Base-by-base conservation (phyloP, 2,797 vertebrate genomes). In the Enteromius fasciolatus region DNA sequence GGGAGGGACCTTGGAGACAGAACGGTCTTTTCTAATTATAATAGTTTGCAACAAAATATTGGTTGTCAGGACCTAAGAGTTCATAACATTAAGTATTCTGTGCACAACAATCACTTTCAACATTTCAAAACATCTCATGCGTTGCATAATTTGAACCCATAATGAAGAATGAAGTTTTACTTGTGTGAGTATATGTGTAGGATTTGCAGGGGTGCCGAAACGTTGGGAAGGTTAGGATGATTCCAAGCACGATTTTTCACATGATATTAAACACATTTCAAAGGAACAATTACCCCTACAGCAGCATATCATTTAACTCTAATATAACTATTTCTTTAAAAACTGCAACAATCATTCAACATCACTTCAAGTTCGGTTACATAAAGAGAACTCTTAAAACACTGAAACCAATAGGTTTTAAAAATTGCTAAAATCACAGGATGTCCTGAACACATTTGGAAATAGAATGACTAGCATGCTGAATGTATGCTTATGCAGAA, bases 11-110 rank as follows among this genome's bases (percentile, higher is more conserved):
- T 61, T 33, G 81, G 74, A 83, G 84, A 90, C 80, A 83, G 50
- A 81, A 44, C 31, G 76, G 52, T 61, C 69, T n/a, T 50, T 31
- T 78, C 23, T 87, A 87, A 87, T 77, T 78, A 85, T 76, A 54
- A 84, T 87, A 80, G 89, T 80, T 88, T 89, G 31, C 70, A 10
- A 68, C 52, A 83, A 86, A 84, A 84, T 82, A 74, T 73, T 80
- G 78, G 72, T 78, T 72, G 50, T 15, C 39, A 15, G 3, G 83
- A 80, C 75, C 81, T 74, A 83, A 25, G 44, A 85, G 36, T 76
- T 89, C 69, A 88, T 78, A 86, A 83, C 28, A 17, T 52, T 3
- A 48, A 28, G 31, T 48, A 20, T 83, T 85, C 57, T 17, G 25
- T 52, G 78, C 76, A 76, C 77, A 76, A 57, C 33, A n/a, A 23